phyloP scores from a whole-genome alignment of 2,113 vertebrate genomes.

The Patagioenas fasciata region DNA sequence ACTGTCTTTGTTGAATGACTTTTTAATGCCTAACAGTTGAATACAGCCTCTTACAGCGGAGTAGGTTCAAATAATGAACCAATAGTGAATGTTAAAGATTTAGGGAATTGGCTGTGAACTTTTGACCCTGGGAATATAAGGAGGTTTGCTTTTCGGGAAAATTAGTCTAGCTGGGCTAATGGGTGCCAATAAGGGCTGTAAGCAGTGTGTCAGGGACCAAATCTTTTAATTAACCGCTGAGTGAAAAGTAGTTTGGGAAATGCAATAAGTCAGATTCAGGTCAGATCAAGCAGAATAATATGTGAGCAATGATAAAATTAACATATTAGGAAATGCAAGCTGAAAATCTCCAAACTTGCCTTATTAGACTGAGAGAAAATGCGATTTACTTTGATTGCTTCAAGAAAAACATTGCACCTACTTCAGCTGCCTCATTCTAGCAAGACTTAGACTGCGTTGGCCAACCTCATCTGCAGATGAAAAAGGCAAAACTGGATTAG shows the following conservation, averaged over 20 bases:
- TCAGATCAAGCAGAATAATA: conserved; percentile 70
- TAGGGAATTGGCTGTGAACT: conserved; percentile 62
- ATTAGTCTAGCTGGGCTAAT: conserved; percentile 65
- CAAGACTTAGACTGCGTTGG: background rate
- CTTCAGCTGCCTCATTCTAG: background rate
- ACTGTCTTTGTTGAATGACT: conserved; percentile 22
- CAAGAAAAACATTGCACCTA: background rate
- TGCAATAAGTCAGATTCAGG: conserved; percentile 68
- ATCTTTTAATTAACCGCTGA: conserved; percentile 70
- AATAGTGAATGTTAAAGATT: conserved; percentile 67
- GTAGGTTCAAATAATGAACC: conserved; percentile 67
- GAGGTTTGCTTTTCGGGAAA: conserved; percentile 63
- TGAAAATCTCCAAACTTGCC: conserved; percentile 59
- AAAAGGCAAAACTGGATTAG: background rate
- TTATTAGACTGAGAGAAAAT: conserved; percentile 38
- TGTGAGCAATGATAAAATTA: conserved; percentile 50
- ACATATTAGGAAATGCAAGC: conserved; percentile 60
- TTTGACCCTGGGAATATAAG: conserved; percentile 58
- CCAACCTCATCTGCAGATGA: background rate
- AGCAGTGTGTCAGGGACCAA: conserved; percentile 65
- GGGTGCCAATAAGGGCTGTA: conserved; percentile 62
- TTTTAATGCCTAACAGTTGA: conserved; percentile 39
- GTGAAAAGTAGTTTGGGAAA: conserved; percentile 69
- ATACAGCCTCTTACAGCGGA: conserved; percentile 43
- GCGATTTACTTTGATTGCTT: conserved; percentile 24